Evolutionary conservation across 2,113 vertebrate species (phyloP), one percentile per base, ranked within the genome.

Genomic region (Chrysochloris asiatica): DNA sequence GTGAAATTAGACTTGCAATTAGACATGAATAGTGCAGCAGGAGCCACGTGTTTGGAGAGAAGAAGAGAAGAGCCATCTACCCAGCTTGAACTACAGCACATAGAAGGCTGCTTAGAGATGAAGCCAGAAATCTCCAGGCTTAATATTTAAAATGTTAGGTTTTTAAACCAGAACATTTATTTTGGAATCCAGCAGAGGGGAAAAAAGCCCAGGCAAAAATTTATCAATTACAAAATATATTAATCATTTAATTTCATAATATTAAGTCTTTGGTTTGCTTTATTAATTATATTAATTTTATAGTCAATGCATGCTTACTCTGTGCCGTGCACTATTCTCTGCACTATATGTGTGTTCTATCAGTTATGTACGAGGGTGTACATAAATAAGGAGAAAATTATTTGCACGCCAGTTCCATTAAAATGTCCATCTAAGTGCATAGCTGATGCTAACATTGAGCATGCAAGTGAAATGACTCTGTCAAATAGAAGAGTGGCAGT

Each of bases 201-300:
- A 13, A 16, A 83, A 50, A 77, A 78, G 93, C 83, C 59, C 12
- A 86, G 48, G n/a, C 30, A 24, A 38, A 91, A 89, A 82, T 38
- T 71, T 12, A 16, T 71, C 83, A 56, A 16, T 26, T 80, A 56
- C 16, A 73, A 36, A 89, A 86, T 24, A 63, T 36, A 82, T 6
- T 52, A 10, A 41, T 69, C 12, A 84, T 30, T 73, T 38, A 78
- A 91, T 84, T 90, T 77, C 24, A 84, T 22, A 61, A 7, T 48
- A 52, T 21, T 63, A 73, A 80, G 7, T 47, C 22, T 26, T 17
- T 72, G n/a, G 21, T 75, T 73, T 92, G 78, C 73, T 73, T 76
- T 33, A n/a, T 77, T 76, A 90, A 59, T 91, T 43, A 69, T 38
- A 86, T 75, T 75, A 67, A 75, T 30, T 89, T 80, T 24, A 94